Evolutionary conservation across 2,888 invertebrate species (phyloP), one percentile per base, ranked within the genome.

Genomic region (Hydraecia micacea): DNA sequence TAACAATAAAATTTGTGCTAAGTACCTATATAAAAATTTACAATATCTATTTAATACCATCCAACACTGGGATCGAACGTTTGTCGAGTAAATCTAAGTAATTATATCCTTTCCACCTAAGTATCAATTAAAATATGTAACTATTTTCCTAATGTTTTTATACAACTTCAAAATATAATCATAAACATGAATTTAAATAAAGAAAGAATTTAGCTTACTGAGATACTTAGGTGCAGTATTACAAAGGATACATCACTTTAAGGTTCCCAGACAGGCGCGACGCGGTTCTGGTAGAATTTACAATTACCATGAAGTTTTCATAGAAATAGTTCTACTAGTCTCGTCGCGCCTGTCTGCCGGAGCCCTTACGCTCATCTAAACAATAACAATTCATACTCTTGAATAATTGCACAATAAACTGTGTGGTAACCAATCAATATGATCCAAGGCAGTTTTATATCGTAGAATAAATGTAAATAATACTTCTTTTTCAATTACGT

Each of bases 401-500:
- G 87, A 80, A 83, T 65, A 86, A 84, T 79, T 81, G 79, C 81
- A 83, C 79, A 80, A 75, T 79, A 55, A 80, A 80, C 75, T 79
- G 71, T 86, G 78, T 83, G 86, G 87, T 88, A 87, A 89, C 87
- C 83, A 86, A 88, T 82, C 74, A 75, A 81, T 78, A 82, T 83
- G 82, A 86, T 87, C 86, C 84, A 85, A 87, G 84, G 78, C 80
- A 83, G 83, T 86, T 89, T 83, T 86, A 88, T 87, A 89, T 79
- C 87, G 90, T 90, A 90, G 86, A 87, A 89, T 91, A 91, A 62
- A 92, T 90, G 91, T 92, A 93, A 93, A 91, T 94, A 94, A 94
- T 94, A 93, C 93, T 94, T 93, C 79, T 88, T 88, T 89, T 91
- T 91, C 88, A 89, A 85, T 89, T 87, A 91, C 75, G 81, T 88